These are phyloP conservation scores for Dipodomys ordii DNA, from an alignment of 2,113 vertebrate genomes.

Conservation along the genomic window DNA sequence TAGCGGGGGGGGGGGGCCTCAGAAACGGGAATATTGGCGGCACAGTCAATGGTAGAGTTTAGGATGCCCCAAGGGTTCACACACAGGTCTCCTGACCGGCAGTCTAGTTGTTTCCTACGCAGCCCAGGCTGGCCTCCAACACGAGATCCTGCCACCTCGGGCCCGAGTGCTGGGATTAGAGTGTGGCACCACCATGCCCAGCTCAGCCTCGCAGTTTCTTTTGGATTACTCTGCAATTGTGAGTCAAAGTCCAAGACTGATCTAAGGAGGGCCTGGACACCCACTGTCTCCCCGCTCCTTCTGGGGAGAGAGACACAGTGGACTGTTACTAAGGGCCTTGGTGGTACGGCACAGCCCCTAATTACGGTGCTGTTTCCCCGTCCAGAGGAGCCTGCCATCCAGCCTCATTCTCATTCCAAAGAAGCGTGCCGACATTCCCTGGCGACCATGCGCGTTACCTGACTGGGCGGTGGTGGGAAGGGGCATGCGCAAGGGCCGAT, in stretches of 20 bases:
- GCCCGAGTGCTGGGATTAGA: too few species aligned
- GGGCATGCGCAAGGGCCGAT: too few species aligned
- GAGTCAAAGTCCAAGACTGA: neutral
- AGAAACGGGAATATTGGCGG: accelerated
- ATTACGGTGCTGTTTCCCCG: neutral
- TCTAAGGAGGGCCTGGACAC: neutral
- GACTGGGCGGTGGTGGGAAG: too few species aligned
- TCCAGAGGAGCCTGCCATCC: neutral
- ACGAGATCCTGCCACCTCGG: too few species aligned
- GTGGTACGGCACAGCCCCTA: neutral
- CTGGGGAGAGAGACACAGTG: neutral
- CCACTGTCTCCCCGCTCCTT: accelerated
- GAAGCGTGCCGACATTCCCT: neutral
- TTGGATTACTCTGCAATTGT: too few species aligned
- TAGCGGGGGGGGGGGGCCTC: too few species aligned
- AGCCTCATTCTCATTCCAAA: neutral
- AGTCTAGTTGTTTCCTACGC: too few species aligned
- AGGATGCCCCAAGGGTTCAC: neutral
- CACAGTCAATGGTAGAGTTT: accelerated
- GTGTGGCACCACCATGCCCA: too few species aligned
- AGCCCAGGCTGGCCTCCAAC: too few species aligned
- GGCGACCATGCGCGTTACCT: too few species aligned
- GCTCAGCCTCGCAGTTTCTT: too few species aligned
- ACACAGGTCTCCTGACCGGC: neutral
- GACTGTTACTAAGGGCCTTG: accelerated